These are phyloP conservation scores for Craseonycteris thonglongyai DNA, from an alignment of 2,113 vertebrate species.

Conservation along the genomic window DNA sequence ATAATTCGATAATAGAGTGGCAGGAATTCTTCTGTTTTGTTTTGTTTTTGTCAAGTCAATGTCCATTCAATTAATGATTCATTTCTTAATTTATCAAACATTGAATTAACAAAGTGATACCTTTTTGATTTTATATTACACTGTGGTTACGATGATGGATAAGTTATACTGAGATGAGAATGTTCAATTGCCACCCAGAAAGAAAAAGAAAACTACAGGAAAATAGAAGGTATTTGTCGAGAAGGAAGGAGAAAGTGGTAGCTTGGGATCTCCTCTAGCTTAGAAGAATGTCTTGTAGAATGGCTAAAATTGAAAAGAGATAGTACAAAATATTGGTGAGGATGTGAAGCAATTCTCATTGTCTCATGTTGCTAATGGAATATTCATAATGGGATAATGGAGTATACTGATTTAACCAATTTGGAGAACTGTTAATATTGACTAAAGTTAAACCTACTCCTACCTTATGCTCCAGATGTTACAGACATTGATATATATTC, in stretches of 20 bases:
- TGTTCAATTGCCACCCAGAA: not conserved
- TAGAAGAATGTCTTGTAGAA: not conserved
- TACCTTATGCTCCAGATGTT: not conserved
- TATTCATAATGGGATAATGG: not conserved
- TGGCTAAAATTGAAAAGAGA: not conserved
- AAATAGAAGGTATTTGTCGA: not conserved
- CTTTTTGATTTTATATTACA: not conserved
- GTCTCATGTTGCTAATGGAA: not conserved
- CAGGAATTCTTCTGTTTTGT: not conserved
- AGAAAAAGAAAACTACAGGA: not conserved
- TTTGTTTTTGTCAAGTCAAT: not conserved
- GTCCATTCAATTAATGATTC: not conserved
- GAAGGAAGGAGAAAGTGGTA: not conserved
- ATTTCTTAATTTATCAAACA: conserved; percentile 14
- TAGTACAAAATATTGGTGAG: not conserved
- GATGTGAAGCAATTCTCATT: not conserved
- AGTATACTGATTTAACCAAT: not conserved
- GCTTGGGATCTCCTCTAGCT: not conserved
- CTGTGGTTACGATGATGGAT: not conserved
- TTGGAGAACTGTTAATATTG: not conserved
- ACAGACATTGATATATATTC: not conserved
- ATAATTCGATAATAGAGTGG: not conserved
- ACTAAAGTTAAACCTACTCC: not conserved
- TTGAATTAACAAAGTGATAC: not conserved
- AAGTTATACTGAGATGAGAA: not conserved